phyloP scores from a whole-genome alignment of 1,140 invertebrate species.

The Pentalonia nigronervosa region DNA sequence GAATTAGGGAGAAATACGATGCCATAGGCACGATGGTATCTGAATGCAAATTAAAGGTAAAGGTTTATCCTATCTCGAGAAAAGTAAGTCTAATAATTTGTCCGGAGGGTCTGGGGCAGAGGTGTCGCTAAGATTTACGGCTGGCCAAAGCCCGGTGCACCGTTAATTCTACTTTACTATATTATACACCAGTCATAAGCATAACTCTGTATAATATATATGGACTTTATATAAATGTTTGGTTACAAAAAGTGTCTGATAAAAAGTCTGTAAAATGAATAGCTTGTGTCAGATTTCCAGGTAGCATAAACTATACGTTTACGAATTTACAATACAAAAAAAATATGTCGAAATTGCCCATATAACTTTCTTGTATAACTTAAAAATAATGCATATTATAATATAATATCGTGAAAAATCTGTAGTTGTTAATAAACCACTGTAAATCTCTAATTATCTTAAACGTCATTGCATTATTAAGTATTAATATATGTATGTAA shows the following conservation, averaged over 20 bases:
- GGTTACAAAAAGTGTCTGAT: constrained; percentile 27
- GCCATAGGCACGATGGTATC: constrained; percentile 19
- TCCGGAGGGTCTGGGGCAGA: constrained; percentile 48
- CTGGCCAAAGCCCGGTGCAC: constrained; percentile 43
- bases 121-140: constrained; percentile 55
- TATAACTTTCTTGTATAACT: neutral
- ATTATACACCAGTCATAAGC: constrained; percentile 40
- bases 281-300: neutral
- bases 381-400: neutral
- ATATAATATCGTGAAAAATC: neutral
- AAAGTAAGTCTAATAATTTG: constrained; percentile 57
- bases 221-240: constrained; percentile 34
- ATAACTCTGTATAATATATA: constrained; percentile 42
- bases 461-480: neutral
- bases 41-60: constrained; percentile 58
- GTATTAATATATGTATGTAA: neutral
- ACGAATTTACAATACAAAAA: neutral
- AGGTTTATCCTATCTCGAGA: constrained; percentile 55
- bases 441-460: neutral
- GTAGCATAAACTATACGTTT: neutral
- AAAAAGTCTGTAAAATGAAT: constrained; percentile 35
- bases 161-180: constrained; percentile 57
- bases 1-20: constrained; percentile 46
- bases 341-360: neutral
- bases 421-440: neutral